These are phyloP conservation scores for Ormyrus nitidulus DNA, from an alignment of 2,888 invertebrate species.

Conservation along the genomic window DNA sequence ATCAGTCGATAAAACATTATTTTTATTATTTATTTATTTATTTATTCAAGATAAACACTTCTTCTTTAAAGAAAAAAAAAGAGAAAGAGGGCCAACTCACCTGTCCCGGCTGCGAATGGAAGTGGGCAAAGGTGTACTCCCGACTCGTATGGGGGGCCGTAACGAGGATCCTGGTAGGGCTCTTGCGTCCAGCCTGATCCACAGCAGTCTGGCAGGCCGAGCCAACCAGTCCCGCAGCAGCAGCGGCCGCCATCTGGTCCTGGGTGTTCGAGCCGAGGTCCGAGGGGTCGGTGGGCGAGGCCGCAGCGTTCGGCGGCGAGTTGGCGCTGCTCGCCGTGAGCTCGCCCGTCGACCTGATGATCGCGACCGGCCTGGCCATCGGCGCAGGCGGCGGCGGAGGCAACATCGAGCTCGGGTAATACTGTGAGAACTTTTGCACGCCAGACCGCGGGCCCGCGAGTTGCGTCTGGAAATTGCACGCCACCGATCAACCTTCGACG, in stretches of 20 bases:
- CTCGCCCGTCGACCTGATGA: slow-evolving; percentile 91
- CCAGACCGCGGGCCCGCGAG: slow-evolving; percentile 75
- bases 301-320: slow-evolving; percentile 78
- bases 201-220: slow-evolving; percentile 72
- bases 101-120: slow-evolving; percentile 93
- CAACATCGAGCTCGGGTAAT: slow-evolving; percentile 94
- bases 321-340: slow-evolving; percentile 81
- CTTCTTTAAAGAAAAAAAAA: neutral
- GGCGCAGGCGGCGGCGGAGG: slow-evolving; percentile 96
- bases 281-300: slow-evolving; percentile 71
- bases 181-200: slow-evolving; percentile 71
- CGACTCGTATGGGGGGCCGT: slow-evolving; percentile 77
- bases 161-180: slow-evolving; percentile 75
- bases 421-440: slow-evolving; percentile 82
- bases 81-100: slow-evolving; percentile 68
- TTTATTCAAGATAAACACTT: too few relatives aligned
- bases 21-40: too few relatives aligned
- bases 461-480: slow-evolving; percentile 76
- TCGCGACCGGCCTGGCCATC: slow-evolving; percentile 97
- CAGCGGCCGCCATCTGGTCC: slow-evolving; percentile 68
- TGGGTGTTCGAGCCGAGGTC: slow-evolving; percentile 68
- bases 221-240: slow-evolving; percentile 74
- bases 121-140: slow-evolving; percentile 94
- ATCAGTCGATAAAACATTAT: too few relatives aligned
- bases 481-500: slow-evolving; percentile 73